Base-by-base conservation (phyloP, 2,888 invertebrate genomes). In the Strigamia transsilvanica region DNA sequence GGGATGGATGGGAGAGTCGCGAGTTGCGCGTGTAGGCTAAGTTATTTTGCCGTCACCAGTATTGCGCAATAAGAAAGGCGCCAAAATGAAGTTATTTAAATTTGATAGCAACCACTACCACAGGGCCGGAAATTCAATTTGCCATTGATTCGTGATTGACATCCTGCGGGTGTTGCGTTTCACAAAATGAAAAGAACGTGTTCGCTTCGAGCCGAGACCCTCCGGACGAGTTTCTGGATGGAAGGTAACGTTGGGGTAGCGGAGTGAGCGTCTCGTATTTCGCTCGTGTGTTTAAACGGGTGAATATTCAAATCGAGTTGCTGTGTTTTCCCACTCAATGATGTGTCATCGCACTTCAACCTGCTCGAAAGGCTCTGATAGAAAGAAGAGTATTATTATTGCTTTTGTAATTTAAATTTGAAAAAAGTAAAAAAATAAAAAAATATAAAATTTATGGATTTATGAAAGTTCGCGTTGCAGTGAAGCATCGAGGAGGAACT, bases 111-210 rank as follows among this genome's bases (percentile, higher is more conserved):
- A 73, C 73, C 32, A 73, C 73, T 18, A 73, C 73, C 73, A 73
- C 73, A 73, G n/a, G n/a, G 73, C 73, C 73, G 34, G 81, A 80
- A 82, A 82, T 82, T 82, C 73, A 80, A 82, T 82, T 82, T 82
- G 79, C 80, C 41, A 56, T 51, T 42, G 61, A 82, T 80, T 82
- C 82, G 79, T 82, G 82, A 82, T 82, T 80, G 82, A 79, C 82
- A 80, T 73, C 81, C 66, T 23, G 73, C 73, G 73, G 73, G 73
- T 73, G 73, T 73, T 73, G 73, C 73, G 32, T 73, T 73, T 73
- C 73, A 73, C 32, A 73, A 73, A 73, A 73, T 73, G 73, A 73
- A 73, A 73, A 73, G 73, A 27, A 73, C 73, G 73, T 73, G 73
- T 32, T 32, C 32, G 73, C 73, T 73, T 32, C 73, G 73, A 73